A percentile compares a stretch with the other conserved stretches of the same genome.
Conservation (phyloP, 2,797 vertebrate species). For the Neomorphus geoffroyi region DNA sequence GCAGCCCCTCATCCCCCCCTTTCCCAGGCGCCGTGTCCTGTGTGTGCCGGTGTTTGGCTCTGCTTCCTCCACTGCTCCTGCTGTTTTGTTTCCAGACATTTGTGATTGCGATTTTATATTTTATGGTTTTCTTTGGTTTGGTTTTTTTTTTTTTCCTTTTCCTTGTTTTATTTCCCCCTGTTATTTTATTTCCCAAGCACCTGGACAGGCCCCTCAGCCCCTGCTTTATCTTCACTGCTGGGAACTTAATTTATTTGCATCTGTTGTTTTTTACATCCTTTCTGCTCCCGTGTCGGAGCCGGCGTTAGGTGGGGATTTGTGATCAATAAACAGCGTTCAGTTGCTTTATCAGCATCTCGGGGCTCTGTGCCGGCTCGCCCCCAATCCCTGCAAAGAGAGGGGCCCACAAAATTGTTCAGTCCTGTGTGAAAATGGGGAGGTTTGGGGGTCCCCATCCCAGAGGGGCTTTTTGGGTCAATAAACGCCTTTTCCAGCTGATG, state of each 20-base stretch:
- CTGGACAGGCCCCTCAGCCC: neutral
- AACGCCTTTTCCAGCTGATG: neutral
- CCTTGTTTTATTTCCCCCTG: constrained; percentile 25
- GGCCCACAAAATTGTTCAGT: too few relatives aligned
- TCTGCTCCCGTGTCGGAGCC: neutral
- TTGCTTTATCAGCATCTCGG: neutral
- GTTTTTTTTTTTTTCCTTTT: constrained; percentile 18
- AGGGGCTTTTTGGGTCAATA: neutral
- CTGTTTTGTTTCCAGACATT: neutral
- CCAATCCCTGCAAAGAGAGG: too few relatives aligned
- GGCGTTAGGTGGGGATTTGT: neutral
- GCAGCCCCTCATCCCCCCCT: too few relatives aligned
- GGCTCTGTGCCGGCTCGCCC: neutral
- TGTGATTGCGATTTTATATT: constrained; percentile 41
- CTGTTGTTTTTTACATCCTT: neutral
- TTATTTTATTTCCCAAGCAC: constrained; percentile 10
- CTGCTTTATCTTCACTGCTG: constrained; percentile 16
- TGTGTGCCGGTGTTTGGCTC: neutral
- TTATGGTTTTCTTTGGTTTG: neutral
- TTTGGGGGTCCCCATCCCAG: neutral
- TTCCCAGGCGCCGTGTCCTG: too few relatives aligned
- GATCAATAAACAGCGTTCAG: constrained; percentile 35
- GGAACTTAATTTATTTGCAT: constrained; percentile 78
- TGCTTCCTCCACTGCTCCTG: neutral
- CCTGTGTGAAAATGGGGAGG: neutral